Conservation (phyloP, 2,113 vertebrate species). For the Raja brachyura region DNA sequence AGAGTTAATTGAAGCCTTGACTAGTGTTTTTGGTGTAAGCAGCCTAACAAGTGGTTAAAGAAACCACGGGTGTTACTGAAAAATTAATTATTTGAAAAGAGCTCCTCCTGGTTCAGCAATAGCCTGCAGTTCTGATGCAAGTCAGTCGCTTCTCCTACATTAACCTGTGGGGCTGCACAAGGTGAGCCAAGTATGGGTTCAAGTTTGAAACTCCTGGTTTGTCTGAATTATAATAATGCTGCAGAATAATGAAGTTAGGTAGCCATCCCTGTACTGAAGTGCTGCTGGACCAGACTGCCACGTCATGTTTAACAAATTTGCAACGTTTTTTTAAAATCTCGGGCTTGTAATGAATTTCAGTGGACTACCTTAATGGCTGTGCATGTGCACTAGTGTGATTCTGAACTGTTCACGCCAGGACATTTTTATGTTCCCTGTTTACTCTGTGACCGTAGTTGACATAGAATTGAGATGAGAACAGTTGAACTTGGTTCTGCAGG, state of each 20-base stretch:
- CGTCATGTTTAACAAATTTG: background rate
- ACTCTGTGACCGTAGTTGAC: background rate
- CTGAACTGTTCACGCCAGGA: background rate
- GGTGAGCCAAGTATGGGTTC: background rate
- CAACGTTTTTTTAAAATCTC: background rate
- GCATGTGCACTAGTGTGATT: background rate
- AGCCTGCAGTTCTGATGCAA: background rate
- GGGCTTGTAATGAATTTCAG: background rate
- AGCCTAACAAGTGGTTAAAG: background rate
- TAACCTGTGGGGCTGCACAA: background rate
- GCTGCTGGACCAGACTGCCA: background rate
- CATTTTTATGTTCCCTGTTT: background rate
- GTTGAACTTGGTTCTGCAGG: background rate
- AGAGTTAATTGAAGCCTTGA: background rate
- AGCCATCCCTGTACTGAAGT: background rate
- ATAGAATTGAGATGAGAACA: background rate
- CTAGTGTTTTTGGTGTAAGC: background rate
- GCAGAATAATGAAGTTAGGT: background rate
- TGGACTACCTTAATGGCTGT: background rate
- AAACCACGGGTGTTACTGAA: background rate
- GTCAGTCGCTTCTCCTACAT: background rate
- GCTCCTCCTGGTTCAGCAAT: background rate
- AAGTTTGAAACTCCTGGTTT: background rate
- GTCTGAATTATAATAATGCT: background rate
- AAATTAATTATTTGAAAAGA: background rate